Evolutionary conservation across 1,140 invertebrate species (phyloP), one percentile per base, ranked within the genome.

Genomic region (Dolichoris vasculosae): DNA sequence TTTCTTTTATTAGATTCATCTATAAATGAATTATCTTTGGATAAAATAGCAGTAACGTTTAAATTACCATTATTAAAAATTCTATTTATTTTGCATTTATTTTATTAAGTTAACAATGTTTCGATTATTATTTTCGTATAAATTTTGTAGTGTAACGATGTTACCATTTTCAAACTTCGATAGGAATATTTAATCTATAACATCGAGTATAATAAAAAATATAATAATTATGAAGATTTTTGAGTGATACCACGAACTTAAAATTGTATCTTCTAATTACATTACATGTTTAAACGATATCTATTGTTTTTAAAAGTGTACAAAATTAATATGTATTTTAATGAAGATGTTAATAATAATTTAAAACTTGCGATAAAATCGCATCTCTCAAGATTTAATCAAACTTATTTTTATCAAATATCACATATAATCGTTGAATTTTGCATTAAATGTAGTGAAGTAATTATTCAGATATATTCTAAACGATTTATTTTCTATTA

Each of bases 1-100:
- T 48, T 80, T 30, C 80, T 17, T 84, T 86, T 84, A 15, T 35
- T 30, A 13, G 63, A 69, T 69, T 20, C 48, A 69, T 81, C 69
- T n/a, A 23, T 46, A n/a, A 69, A 67, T 23, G 38, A 64, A 23
- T 46, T 67, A 48, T 46, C 46, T 59, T 2, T 59, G 23, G 23
- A 9, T 59, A 26, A 23, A 59, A 59, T 59, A 59, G 6, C 55
- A 26, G 26, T 59, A 26, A 2, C 23, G 23, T 59, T 59, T 59
- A 59, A 26, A 59, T 59, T 59, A 26, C 7, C 26, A 59, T 59
- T 26, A 59, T 3, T 1, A 59, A 59, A 59, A 59, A 59, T 59
- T 26, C 23, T 26, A 59, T 59, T 26, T 26, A 59, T 26, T 59
- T 59, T 59, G 6, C 23, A 59, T 59, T 59, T 26, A 9, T 59